These are phyloP conservation scores for Drosophila carrolli DNA, from an alignment of 1,140 invertebrate genomes.

Conservation along the genomic window DNA sequence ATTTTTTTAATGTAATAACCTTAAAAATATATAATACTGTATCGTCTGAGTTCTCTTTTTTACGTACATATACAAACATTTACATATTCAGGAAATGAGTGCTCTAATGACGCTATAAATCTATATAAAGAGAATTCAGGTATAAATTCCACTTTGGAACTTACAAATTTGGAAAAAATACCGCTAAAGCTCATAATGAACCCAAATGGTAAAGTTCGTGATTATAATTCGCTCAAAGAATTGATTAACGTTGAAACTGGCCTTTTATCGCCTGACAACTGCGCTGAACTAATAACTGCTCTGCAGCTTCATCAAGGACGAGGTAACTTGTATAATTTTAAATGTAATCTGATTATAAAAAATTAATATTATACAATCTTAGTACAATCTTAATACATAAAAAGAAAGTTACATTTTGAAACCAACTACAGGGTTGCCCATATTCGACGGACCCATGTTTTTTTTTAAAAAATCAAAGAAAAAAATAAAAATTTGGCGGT, in stretches of 20 bases:
- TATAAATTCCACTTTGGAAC: constrained; percentile 33
- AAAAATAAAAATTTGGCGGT: no score
- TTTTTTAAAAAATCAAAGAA: no score
- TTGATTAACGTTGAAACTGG: constrained; percentile 87
- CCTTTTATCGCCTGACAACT: constrained; percentile 89
- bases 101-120: constrained; percentile 23
- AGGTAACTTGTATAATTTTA: constrained; percentile 85
- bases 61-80: neutral
- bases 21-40: neutral
- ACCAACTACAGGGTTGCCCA: no score
- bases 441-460: no score
- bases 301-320: constrained; percentile 91
- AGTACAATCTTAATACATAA: neutral
- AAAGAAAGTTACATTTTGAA: no score
- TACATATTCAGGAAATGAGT: constrained; percentile 54
- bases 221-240: constrained; percentile 87
- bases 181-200: constrained; percentile 92
- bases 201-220: constrained; percentile 90
- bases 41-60: neutral
- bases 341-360: neutral
- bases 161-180: constrained; percentile 86
- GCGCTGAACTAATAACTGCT: constrained; percentile 90
- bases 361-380: neutral
- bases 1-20: neutral
- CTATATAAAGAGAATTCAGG: constrained; percentile 56